Percentiles rank a stretch among this genome's conserved stretches.
Conservation (phyloP, 2,113 vertebrate genomes). For the Cisticola juncidis region DNA sequence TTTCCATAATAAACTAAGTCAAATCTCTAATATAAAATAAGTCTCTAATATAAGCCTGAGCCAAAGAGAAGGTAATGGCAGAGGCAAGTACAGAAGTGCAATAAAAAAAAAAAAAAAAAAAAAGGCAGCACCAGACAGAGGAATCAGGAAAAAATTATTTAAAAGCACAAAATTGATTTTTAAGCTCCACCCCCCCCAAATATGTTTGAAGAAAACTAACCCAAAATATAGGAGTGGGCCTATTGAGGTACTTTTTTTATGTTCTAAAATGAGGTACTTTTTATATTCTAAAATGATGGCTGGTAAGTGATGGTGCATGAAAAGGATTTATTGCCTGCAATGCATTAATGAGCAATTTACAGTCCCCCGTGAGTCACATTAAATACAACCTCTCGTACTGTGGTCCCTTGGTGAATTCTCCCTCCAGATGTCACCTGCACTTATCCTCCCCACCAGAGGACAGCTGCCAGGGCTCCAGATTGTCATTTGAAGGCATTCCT, state of each 20-base stretch:
- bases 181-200: neutral
- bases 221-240: neutral
- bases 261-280: neutral
- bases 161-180: neutral
- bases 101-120: neutral
- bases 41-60: neutral
- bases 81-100: neutral
- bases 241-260: neutral
- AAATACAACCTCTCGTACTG: slow-evolving; percentile 15
- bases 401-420: neutral
- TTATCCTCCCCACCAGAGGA: neutral
- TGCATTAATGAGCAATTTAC: slow-evolving; percentile 25
- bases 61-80: neutral
- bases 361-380: neutral
- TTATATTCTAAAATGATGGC: neutral
- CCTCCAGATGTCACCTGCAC: slow-evolving; percentile 47
- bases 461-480: neutral
- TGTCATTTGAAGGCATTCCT: slow-evolving; percentile 38
- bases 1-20: neutral
- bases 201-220: neutral
- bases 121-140: neutral
- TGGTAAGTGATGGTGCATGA: neutral
- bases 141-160: neutral
- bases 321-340: slow-evolving; percentile 34
- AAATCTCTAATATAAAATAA: neutral